These are phyloP conservation scores for Parotia lawesii DNA, from an alignment of 2,113 vertebrate genomes.

Conservation along the genomic window DNA sequence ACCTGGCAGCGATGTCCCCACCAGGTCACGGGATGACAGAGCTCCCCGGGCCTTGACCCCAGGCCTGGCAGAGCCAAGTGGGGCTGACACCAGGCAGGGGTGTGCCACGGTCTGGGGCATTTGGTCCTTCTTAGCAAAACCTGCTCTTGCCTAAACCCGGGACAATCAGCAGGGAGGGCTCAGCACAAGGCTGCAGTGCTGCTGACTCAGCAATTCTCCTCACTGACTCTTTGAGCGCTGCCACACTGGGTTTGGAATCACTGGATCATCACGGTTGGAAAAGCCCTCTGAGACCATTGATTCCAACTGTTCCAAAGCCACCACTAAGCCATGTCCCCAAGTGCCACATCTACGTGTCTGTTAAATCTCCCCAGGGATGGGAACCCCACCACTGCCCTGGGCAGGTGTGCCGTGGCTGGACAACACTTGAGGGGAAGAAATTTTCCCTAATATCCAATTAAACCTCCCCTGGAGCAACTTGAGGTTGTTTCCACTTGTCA, in stretches of 20 bases:
- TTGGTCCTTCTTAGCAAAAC: not conserved
- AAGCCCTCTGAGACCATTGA: not conserved
- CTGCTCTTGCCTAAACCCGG: not conserved
- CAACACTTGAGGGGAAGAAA: not conserved
- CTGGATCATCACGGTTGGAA: not conserved
- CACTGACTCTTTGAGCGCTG: rapidly evolving
- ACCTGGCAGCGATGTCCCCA: not conserved
- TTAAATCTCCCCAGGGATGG: not conserved
- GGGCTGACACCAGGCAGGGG: not conserved
- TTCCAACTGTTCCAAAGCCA: not conserved
- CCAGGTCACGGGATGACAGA: rapidly evolving
- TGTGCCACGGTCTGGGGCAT: not conserved
- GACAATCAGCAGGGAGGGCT: not conserved
- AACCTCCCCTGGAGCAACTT: not conserved
- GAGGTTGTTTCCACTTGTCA: not conserved
- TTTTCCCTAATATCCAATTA: not conserved
- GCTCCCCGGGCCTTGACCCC: not conserved
- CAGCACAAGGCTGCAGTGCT: not conserved
- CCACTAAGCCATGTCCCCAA: not conserved
- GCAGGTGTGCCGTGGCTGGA: not conserved
- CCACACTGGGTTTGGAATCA: not conserved
- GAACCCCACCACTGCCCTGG: not conserved
- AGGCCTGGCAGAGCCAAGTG: not conserved
- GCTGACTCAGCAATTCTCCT: not conserved
- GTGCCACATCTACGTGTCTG: rapidly evolving